Evolutionary conservation across 2,113 vertebrate species (phyloP), one percentile per base, ranked within the genome.

Genomic region (Picathartes gymnocephalus): DNA sequence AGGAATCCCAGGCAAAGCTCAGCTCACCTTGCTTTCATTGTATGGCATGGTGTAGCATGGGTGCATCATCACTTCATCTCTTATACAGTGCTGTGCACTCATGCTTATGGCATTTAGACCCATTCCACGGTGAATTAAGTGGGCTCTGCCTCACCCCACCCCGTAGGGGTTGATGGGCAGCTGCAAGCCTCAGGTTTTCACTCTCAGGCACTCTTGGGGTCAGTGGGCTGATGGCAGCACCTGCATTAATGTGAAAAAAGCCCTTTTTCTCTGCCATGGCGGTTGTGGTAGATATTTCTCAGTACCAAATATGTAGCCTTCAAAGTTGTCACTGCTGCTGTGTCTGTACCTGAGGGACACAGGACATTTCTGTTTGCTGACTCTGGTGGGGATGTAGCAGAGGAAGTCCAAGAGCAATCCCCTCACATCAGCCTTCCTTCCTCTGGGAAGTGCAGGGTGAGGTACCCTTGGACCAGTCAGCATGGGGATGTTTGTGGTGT

Each of bases 71-170:
- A 30, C 0, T 7, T 35, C 23, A 25, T 17, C 25, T 77, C 37
- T 88, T 45, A 6, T 0, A 8, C 33, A 19, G 37, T 9, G 11
- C 35, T 25, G 11, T 14, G 13, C 13, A 1, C 25, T 51, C 6
- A 1, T 27, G 33, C 25, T 40, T 27, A 4, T 0, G 6, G 37
- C 3, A 27, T 57, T 54, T 20, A 44, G 39, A 25, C 13, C 27
- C 11, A 15, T 1, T 8, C 18, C 5, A 14, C 0, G 0, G 23
- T 48, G 70, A 48, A 13, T n/a, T 28, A 19, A 31, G n/a, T 4
- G 23, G 14, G 20, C 11, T 12, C 18, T 25, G 39, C 11, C 10
- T 40, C 11, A 20, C 33, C 18, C 11, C 1, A 4, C 17, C 19
- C 22, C 2, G 6, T 3, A 0, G 3, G 23, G 44, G 28, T 53